phyloP scores from a whole-genome alignment of 2,888 invertebrate species.

The Sphaeridia pumilis region DNA sequence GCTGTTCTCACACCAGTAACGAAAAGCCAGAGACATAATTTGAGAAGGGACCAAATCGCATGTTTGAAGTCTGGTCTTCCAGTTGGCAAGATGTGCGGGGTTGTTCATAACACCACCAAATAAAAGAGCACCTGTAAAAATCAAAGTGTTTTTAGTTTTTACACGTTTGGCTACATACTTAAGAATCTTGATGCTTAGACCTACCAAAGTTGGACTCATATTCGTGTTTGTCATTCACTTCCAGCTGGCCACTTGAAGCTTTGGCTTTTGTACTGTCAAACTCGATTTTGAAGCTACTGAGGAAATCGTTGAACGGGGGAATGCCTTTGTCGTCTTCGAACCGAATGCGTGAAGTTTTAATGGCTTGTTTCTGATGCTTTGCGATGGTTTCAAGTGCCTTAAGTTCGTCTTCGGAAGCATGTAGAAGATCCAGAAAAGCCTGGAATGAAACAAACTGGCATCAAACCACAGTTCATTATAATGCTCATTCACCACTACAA shows the following conservation, averaged over 20 bases:
- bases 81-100: constrained; percentile 21
- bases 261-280: constrained; percentile 28
- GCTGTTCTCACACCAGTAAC: constrained; percentile 31
- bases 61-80: constrained; percentile 24
- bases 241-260: constrained; percentile 3
- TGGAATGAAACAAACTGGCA: constrained; percentile 15
- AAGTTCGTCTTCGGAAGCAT: constrained; percentile 41
- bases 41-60: constrained; percentile 22
- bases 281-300: constrained; percentile 23
- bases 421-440: constrained; percentile 36
- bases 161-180: neutral
- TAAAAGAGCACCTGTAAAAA: constrained; percentile 17
- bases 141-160: neutral
- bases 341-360: constrained; percentile 37
- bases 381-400: constrained; percentile 40
- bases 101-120: constrained; percentile 31
- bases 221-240: constrained; percentile 24
- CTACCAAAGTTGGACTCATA: constrained; percentile 16
- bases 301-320: constrained; percentile 38
- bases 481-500: too few relatives aligned
- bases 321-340: constrained; percentile 50
- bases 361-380: constrained; percentile 19
- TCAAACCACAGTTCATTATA: neutral
- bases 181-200: neutral
- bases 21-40: constrained; percentile 21